These are phyloP conservation scores for Nyctibius bracteatus DNA, from an alignment of 2,113 vertebrate species.

Conservation along the genomic window DNA sequence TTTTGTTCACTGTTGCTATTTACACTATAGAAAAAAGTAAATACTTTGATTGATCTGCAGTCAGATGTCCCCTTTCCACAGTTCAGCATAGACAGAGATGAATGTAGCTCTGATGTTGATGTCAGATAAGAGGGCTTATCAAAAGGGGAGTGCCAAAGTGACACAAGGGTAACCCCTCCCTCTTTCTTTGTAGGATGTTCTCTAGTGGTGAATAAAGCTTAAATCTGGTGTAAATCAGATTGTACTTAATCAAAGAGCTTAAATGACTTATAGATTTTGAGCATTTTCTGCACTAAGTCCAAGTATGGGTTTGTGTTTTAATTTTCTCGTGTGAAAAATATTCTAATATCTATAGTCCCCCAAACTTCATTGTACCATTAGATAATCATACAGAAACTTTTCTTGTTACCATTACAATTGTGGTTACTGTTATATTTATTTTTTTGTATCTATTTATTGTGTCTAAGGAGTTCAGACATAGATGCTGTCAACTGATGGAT, in stretches of 20 bases:
- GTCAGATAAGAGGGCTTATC: not conserved
- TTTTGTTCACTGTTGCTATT: not conserved
- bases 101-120: not conserved
- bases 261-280: not conserved
- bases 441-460: not conserved
- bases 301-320: not conserved
- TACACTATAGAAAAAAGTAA: not conserved
- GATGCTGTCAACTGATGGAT: not conserved
- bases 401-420: not conserved
- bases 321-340: not conserved
- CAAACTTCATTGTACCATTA: not conserved
- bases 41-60: not conserved
- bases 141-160: not conserved
- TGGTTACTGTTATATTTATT: not conserved
- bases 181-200: not conserved
- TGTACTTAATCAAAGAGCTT: not conserved
- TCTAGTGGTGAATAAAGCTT: not conserved
- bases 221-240: constrained; percentile 5
- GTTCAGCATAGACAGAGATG: accelerated
- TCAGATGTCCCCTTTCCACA: not conserved
- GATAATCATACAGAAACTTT: not conserved
- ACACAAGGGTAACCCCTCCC: not conserved
- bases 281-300: not conserved
- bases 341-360: not conserved
- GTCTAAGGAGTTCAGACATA: not conserved